Evolutionary conservation across 1,140 invertebrate species (phyloP).

Genomic region (Aphidius gifuensis): DNA sequence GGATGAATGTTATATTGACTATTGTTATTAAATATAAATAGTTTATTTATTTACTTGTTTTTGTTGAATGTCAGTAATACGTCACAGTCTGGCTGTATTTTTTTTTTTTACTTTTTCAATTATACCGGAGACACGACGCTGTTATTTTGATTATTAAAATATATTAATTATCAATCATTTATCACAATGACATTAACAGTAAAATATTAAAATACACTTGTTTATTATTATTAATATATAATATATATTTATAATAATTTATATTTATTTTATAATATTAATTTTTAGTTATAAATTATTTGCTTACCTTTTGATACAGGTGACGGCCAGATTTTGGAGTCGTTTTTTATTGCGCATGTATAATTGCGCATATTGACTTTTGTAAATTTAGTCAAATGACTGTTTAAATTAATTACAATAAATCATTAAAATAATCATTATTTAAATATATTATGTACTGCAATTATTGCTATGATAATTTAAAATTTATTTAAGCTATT

Average conservation of each 20-base stretch:
- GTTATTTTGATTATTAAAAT: slow-evolving; percentile 22
- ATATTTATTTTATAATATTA: slow-evolving; percentile 13
- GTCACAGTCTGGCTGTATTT: slow-evolving; percentile 26
- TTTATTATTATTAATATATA: slow-evolving; percentile 2
- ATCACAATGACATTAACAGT: slow-evolving; percentile 13
- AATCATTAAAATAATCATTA: no score
- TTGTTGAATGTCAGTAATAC: slow-evolving; percentile 23
- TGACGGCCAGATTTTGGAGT: slow-evolving; percentile 50
- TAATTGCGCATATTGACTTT: slow-evolving; percentile 34
- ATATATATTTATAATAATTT: slow-evolving; percentile 1
- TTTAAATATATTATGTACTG: slow-evolving; percentile 23
- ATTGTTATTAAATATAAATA: no score
- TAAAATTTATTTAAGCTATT: not conserved
- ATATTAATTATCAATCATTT: slow-evolving; percentile 6
- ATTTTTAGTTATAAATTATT: slow-evolving; percentile 32
- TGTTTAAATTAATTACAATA: not conserved
- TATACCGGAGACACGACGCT: slow-evolving; percentile 39
- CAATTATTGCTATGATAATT: slow-evolving; percentile 17
- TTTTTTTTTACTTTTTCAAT: not conserved
- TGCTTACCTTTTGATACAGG: slow-evolving; percentile 50
- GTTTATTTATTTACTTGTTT: no score
- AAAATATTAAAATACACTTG: slow-evolving; percentile 32
- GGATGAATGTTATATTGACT: no score
- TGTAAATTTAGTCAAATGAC: slow-evolving; percentile 6
- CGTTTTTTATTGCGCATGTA: slow-evolving; percentile 35